Evolutionary conservation across 2,888 invertebrate genomes (phyloP).

Genomic region (Trichacis sp.): DNA sequence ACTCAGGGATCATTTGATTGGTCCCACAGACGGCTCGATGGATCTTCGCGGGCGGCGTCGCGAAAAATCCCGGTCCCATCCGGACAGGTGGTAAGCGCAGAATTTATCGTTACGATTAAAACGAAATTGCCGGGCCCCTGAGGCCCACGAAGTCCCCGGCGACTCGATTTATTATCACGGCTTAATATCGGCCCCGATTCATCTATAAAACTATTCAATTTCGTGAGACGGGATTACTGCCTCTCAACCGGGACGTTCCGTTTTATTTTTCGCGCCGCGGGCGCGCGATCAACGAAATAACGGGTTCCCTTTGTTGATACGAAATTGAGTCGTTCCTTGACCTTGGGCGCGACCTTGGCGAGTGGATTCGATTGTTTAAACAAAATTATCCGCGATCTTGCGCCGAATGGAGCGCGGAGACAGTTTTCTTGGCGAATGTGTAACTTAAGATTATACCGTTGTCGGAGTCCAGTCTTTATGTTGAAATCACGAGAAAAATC

Average conservation of each 20-base stretch:
- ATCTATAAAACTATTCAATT: slow-evolving; percentile 4
- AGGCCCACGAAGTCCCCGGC: not conserved
- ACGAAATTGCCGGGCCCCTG: not conserved
- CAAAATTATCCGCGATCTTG: not conserved
- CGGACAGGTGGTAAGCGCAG: not conserved
- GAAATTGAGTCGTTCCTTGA: too few relatives aligned
- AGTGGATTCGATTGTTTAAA: too few relatives aligned
- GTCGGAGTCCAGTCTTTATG: not conserved
- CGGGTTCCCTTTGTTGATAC: too few relatives aligned
- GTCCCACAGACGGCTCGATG: not conserved
- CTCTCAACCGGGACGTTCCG: not conserved
- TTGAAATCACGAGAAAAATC: not conserved
- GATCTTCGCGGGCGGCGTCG: too few relatives aligned
- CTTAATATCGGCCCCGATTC: not conserved
- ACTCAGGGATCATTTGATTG: not conserved
- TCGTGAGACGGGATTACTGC: too few relatives aligned
- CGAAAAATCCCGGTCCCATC: not conserved
- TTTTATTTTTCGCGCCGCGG: not conserved
- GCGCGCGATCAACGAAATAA: too few relatives aligned
- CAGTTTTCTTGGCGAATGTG: not conserved
- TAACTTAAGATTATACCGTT: not conserved
- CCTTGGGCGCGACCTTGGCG: too few relatives aligned
- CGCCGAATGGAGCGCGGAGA: not conserved
- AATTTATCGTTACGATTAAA: not conserved
- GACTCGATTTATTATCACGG: slow-evolving; percentile 3